Evolutionary conservation across 2,797 vertebrate species (phyloP), one percentile per base, ranked within the genome.

Genomic region (Microhierax caerulescens): DNA sequence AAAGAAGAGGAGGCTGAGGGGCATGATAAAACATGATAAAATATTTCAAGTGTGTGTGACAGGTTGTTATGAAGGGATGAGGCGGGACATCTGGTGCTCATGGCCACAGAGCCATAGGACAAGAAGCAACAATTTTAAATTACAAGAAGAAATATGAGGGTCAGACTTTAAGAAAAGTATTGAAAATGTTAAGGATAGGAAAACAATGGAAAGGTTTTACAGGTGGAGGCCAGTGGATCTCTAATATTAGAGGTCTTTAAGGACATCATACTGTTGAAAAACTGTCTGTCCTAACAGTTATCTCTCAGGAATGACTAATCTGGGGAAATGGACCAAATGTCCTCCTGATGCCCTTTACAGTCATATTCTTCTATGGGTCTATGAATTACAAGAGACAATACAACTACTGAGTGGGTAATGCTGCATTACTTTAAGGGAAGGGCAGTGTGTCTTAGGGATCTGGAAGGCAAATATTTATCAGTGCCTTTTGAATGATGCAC

Each of bases 261-360:
- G 67, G 60, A 90, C 43, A 77, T 37, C 7, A 59, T 36, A 56
- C 22, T 63, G 10, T 28, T 93, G 51, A 65, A 91, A 92, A 90
- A 17, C 39, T 82, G 36, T 39, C 43, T 85, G 43, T 93, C 77
- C 86, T 87, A 77, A 60, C 7, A 90, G 59, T 34, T 73, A 21
- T 63, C 57, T 72, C 70, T 92, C 70, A 92, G 84, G 63, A 96
- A 82, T 85, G 20, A 91, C 67, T 96, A 88, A 76, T 87, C 37
- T 59, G 43, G 50, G 50, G 69, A 89, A 92, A 87, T 63, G 41
- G 70, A 75, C 63, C 64, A 79, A 85, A 76, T 56, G 72, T 70
- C 59, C 47, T 89, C 57, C 34, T 73, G 36, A 48, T 60, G 39
- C 19, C 80, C 72, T 96, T 96, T 91, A 56, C 28, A 69, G 60